phyloP scores from a whole-genome alignment of 2,888 invertebrate genomes.

The Anarsia innoxiella region DNA sequence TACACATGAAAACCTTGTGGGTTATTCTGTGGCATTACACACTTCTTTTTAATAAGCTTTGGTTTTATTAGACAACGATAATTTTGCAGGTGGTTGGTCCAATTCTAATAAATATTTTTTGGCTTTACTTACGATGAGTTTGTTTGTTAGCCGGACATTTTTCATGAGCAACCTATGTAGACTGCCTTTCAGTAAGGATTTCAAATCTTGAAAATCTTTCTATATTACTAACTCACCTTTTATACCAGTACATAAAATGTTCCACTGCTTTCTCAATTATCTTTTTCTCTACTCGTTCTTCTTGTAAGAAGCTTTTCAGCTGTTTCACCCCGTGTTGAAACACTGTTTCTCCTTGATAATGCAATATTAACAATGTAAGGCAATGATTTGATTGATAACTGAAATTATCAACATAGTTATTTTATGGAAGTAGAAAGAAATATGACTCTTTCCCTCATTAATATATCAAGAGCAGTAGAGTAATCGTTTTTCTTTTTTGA shows the following conservation, averaged over 20 bases:
- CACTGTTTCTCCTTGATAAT: conserved; percentile 35
- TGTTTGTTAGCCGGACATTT: no score
- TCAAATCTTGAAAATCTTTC: no score
- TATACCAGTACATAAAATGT: conserved; percentile 53
- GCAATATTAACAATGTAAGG: conserved; percentile 36
- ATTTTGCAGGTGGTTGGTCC: no score
- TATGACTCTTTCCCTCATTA: neutral
- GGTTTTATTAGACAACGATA: no score
- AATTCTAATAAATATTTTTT: neutral
- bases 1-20: no score
- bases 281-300: conserved; percentile 41
- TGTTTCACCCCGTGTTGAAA: conserved; percentile 46
- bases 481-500: no score
- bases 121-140: no score
- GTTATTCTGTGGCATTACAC: no score
- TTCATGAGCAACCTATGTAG: no score
- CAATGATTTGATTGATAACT: conserved; percentile 47
- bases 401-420: no score
- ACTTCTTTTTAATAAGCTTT: no score
- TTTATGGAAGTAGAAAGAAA: neutral
- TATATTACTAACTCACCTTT: conserved; percentile 42
- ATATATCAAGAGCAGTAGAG: neutral
- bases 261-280: conserved; percentile 31
- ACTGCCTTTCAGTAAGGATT: no score
- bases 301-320: conserved; percentile 39